Evolutionary conservation across 2,888 invertebrate species (phyloP).

Genomic region (Gandaritis pyraliata): DNA sequence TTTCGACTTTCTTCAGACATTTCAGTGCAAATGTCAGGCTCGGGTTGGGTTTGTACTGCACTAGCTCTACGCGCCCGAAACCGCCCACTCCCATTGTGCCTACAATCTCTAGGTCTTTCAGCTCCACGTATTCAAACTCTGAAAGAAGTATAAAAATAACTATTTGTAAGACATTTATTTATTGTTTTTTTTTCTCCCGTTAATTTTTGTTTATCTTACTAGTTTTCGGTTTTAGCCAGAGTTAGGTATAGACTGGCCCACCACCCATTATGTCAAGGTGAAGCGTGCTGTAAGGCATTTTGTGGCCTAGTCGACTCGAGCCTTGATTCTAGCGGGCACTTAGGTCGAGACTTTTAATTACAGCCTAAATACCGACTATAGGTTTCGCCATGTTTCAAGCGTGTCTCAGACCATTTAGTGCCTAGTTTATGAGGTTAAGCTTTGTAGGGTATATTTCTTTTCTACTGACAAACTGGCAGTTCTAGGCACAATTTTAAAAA

Average conservation of each 20-base stretch:
- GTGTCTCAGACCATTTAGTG: slow-evolving; percentile 7
- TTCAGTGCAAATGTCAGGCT: slow-evolving; percentile 91
- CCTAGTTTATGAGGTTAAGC: not conserved
- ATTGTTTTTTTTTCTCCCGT: no score
- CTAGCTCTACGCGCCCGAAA: slow-evolving; percentile 94
- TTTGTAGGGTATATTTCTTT: no score
- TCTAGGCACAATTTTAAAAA: no score
- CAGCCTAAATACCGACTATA: not conserved
- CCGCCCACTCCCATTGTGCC: slow-evolving; percentile 97
- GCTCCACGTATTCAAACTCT: slow-evolving; percentile 88
- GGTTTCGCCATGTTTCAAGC: slow-evolving; percentile 1
- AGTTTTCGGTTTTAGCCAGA: no score
- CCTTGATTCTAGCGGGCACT: not conserved
- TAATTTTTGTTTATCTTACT: no score
- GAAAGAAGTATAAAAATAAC: slow-evolving; percentile 32
- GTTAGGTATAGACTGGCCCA: not conserved
- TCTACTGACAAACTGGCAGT: no score
- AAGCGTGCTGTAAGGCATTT: slow-evolving; percentile 6
- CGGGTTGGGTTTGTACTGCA: slow-evolving; percentile 83
- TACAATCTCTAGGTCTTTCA: slow-evolving; percentile 91
- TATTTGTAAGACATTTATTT: no score
- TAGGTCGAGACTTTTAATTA: slow-evolving; percentile 12
- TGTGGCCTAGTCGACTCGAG: not conserved
- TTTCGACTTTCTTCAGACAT: slow-evolving; percentile 94
- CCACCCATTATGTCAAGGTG: slow-evolving; percentile 12